These are phyloP conservation scores for Rallus limicola DNA, from an alignment of 2,113 vertebrate genomes.

Conservation along the genomic window DNA sequence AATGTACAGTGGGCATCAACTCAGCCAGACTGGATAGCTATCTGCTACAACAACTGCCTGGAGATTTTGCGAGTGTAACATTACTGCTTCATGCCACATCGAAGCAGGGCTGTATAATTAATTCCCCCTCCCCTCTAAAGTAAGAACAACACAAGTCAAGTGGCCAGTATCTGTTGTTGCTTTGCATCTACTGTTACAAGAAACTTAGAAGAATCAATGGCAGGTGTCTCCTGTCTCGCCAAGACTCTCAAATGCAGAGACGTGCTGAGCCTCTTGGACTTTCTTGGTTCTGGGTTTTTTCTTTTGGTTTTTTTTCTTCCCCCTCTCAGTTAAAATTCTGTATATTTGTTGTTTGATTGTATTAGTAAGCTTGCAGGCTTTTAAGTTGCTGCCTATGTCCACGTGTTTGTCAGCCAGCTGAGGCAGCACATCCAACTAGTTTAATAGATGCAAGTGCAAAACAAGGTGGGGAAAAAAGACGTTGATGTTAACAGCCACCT, in stretches of 20 bases:
- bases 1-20: conserved; percentile 99
- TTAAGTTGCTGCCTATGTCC: conserved; percentile 59
- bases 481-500: conserved; percentile 7
- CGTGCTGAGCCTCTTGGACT: conserved; percentile 68
- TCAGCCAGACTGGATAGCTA: conserved; percentile 99
- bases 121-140: conserved; percentile 68
- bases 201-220: conserved; percentile 67
- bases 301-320: background rate
- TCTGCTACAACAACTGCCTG: conserved; percentile 99
- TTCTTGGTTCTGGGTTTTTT: conserved; percentile 68
- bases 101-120: conserved; percentile 60
- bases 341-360: conserved; percentile 78
- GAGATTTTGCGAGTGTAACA: conserved; percentile 95
- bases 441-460: conserved; percentile 59
- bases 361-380: conserved; percentile 68
- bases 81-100: background rate
- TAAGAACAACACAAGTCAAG: conserved; percentile 75
- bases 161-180: conserved; percentile 79
- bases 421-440: conserved; percentile 44
- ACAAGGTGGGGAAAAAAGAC: conserved; percentile 54
- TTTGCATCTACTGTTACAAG: conserved; percentile 77
- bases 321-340: conserved; percentile 67
- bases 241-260: conserved; percentile 66
- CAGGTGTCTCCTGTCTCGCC: conserved; percentile 54
- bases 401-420: conserved; percentile 60